These are phyloP conservation scores for Equus przewalskii DNA, from an alignment of 2,113 vertebrate species.

Conservation along the genomic window DNA sequence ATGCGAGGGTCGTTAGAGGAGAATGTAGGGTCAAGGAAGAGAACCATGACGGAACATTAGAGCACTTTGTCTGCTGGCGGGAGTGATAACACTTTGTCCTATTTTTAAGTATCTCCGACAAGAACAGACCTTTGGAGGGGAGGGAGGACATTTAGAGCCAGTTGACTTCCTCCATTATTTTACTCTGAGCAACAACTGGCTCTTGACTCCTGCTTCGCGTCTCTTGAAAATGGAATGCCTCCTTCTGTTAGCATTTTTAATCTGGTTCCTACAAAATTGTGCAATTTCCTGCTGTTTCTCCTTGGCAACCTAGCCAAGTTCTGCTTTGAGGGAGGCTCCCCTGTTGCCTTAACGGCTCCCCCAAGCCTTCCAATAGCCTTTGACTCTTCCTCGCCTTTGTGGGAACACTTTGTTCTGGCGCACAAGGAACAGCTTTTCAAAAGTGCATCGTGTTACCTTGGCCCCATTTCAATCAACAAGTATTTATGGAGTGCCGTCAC, in stretches of 20 bases:
- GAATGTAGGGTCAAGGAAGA: not conserved
- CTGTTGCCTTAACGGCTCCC: conserved; percentile 22
- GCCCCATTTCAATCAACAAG: conserved; percentile 64
- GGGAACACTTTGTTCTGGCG: conserved; percentile 50
- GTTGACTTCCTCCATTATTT: not conserved
- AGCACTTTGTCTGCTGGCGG: not conserved
- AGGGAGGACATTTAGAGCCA: not conserved
- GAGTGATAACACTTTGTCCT: conserved; percentile 44
- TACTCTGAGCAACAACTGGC: conserved; percentile 18
- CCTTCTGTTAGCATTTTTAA: conserved; percentile 67
- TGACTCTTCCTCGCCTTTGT: not conserved
- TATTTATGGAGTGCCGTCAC: not conserved
- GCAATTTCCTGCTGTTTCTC: conserved; percentile 73
- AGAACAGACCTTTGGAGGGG: not conserved
- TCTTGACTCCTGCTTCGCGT: conserved; percentile 59
- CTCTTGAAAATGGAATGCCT: conserved; percentile 63
- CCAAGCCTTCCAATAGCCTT: not conserved
- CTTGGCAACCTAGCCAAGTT: conserved; percentile 45
- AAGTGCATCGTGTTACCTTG: conserved; percentile 51
- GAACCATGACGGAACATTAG: not conserved
- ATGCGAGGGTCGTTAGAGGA: not conserved
- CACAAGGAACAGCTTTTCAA: not conserved
- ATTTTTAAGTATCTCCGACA: conserved; percentile 20
- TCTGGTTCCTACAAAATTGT: conserved; percentile 71
- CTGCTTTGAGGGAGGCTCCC: conserved; percentile 39